Evolutionary conservation across 2,113 vertebrate species (phyloP), one percentile per base, ranked within the genome.

Genomic region (Fulmarus glacialis): DNA sequence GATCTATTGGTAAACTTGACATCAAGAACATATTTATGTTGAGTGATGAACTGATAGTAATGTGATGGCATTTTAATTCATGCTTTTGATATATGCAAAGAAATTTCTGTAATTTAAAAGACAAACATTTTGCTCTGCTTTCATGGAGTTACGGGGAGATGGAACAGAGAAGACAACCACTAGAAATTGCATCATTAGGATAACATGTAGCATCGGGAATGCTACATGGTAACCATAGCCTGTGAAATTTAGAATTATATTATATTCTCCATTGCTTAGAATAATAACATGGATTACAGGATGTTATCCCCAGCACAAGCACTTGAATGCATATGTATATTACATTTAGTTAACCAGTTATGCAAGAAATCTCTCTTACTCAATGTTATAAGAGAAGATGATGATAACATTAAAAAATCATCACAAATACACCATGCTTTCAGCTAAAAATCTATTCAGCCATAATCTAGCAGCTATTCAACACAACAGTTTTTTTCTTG

Each of bases 321-420:
- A 66, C 29, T 89, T 81, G 72, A 93, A 82, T 73, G 52, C 32
- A 45, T 92, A 72, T 66, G n/a, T 32, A 52, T 78, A 47, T 48
- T 87, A 30, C 36, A 96, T 79, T 94, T 91, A 67, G 47, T 48
- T 94, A 96, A 96, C 59, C 83, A 94, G 48, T 68, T 96, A 62
- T 64, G 52, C 38, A 97, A 58, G 72, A 94, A 94, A 95, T 92
- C 29, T 45, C 89, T 90, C 42, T 94, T 55, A 84, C 38, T 95
- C 95, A 87, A 82, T 58, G 79, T 80, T 94, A 93, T 68, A 27
- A 91, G 48, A 72, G 52, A 90, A 77, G 52, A 90, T 56, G 59
- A 88, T 62, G 87, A 88, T 72, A 94, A 83, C 53, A 88, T 93
- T 95, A 89, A 96, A 93, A 97, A 60, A 82, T n/a, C 66, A 97